Evolutionary conservation across 2,888 invertebrate genomes (phyloP).

Genomic region (Lumbricus terrestris): DNA sequence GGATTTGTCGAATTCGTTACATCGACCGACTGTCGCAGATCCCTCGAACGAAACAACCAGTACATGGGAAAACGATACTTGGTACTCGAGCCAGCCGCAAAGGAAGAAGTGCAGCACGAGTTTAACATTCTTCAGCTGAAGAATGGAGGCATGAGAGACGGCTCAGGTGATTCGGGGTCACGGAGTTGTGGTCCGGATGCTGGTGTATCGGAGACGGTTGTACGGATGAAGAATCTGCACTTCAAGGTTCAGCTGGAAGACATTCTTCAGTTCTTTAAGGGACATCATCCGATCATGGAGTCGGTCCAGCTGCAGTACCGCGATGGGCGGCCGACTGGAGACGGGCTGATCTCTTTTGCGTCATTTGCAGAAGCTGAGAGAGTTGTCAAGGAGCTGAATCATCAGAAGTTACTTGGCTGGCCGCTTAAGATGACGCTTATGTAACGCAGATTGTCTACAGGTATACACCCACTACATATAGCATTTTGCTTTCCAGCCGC

Average conservation of each 20-base stretch:
- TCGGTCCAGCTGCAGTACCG: slow-evolving; percentile 70
- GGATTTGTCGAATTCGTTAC: slow-evolving; percentile 79
- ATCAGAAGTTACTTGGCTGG: slow-evolving; percentile 30
- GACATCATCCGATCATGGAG: slow-evolving; percentile 75
- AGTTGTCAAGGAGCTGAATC: slow-evolving; percentile 61
- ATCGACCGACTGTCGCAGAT: slow-evolving; percentile 72
- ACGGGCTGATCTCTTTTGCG: slow-evolving; percentile 82
- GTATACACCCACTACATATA: not conserved
- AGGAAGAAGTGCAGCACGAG: slow-evolving; percentile 52
- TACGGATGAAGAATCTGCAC: slow-evolving; percentile 84
- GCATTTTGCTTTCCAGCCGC: not conserved
- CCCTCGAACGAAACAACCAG: slow-evolving; percentile 67
- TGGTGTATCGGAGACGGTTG: slow-evolving; percentile 66
- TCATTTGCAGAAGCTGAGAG: slow-evolving; percentile 76
- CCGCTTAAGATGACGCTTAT: not conserved
- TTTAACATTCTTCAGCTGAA: slow-evolving; percentile 42
- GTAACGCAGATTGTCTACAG: not conserved
- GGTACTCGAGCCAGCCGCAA: slow-evolving; percentile 48
- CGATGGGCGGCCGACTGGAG: slow-evolving; percentile 83
- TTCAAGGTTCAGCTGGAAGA: slow-evolving; percentile 83
- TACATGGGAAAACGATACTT: slow-evolving; percentile 56
- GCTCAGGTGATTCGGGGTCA: not conserved
- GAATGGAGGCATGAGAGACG: not conserved
- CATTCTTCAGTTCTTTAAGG: slow-evolving; percentile 80
- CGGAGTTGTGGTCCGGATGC: slow-evolving; percentile 64